Base-by-base conservation (phyloP, 2,113 vertebrate species). In the Oreocharis arfaki region DNA sequence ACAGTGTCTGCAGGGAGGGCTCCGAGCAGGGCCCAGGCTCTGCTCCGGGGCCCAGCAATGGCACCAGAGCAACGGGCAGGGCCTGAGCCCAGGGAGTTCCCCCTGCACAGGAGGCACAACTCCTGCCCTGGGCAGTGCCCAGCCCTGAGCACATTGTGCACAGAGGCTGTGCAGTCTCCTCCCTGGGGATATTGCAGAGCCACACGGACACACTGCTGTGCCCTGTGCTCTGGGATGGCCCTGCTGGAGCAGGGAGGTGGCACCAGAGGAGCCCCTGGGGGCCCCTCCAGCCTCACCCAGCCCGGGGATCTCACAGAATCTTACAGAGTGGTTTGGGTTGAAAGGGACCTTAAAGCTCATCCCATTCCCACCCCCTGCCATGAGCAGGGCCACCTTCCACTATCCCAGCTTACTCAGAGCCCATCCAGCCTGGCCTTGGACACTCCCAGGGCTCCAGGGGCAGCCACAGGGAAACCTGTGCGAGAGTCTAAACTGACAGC, bases 311-410 rank as follows among this genome's bases (percentile, higher is more conserved):
- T 56, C 75, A 64, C n/a, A 26, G 56, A 47, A 16, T 47, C 30
- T 47, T 65, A 63, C 35, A 22, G 57, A 41, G 30, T 5, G 32
- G 27, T 59, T 65, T 59, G 37, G 15, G 19, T 9, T 28, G 77
- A 42, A 67, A 89, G 33, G 19, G 6, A 14, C 6, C 10, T 28
- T 11, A 37, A 44, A 59, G 12, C 18, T 15, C 52, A 28, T 5
- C 6, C 18, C 2, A 2, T 24, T 5, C 5, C 5, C 68, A 37
- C 4, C 3, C 12, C 35, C 12, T 57, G 3, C 68, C 27, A 16
- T 4, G 15, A 30, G 14, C 33, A 81, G 32, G 37, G 12, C 50
- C 50, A 44, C 27, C 16, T 74, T 9, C 8, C 37, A 11, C 9
- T 6, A 0, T 2, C 27, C 18, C 37, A 39, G 13, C 12, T 11